A percentile compares a stretch with the other conserved stretches of the same genome.
Evolutionary conservation across 2,888 invertebrate species (phyloP).

Genomic region (Arctia plantaginis): DNA sequence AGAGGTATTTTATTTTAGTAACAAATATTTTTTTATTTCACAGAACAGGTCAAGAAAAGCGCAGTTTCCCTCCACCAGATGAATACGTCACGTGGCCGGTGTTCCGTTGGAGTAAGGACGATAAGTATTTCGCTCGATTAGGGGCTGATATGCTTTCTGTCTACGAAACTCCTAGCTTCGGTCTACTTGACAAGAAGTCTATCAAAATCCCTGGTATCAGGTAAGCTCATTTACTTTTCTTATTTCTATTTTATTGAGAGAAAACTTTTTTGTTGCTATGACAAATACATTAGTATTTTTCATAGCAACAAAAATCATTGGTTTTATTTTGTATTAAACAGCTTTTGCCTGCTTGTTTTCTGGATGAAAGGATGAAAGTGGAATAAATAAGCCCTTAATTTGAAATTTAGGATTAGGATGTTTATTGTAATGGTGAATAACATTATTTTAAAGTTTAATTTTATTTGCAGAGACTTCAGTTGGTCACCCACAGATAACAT

Average conservation of each 20-base stretch:
- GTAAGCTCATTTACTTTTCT: constrained; percentile 54
- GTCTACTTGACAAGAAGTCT: constrained; percentile 96
- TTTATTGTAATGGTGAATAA: background rate
- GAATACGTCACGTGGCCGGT: constrained; percentile 96
- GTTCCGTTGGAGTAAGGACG: constrained; percentile 99
- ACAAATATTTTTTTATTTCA: constrained; percentile 16
- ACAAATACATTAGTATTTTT: too few relatives aligned
- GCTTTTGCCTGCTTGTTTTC: too few relatives aligned
- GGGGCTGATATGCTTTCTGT: constrained; percentile 95
- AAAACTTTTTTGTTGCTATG: too few relatives aligned
- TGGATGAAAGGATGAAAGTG: too few relatives aligned
- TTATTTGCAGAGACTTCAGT: constrained; percentile 91
- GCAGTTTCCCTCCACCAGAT: constrained; percentile 95
- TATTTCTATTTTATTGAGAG: too few relatives aligned
- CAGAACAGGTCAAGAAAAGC: constrained; percentile 95
- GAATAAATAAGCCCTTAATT: too few relatives aligned
- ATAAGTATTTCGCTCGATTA: constrained; percentile 96
- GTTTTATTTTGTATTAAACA: too few relatives aligned
- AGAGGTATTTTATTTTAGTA: background rate
- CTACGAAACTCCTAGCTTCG: constrained; percentile 98
- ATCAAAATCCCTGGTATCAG: constrained; percentile 95
- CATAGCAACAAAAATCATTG: too few relatives aligned
- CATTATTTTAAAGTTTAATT: constrained; percentile 6
- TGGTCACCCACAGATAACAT: constrained; percentile 99
- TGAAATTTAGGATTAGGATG: background rate